Base-by-base conservation (phyloP, 2,113 vertebrate species). In the Microtus oregoni region DNA sequence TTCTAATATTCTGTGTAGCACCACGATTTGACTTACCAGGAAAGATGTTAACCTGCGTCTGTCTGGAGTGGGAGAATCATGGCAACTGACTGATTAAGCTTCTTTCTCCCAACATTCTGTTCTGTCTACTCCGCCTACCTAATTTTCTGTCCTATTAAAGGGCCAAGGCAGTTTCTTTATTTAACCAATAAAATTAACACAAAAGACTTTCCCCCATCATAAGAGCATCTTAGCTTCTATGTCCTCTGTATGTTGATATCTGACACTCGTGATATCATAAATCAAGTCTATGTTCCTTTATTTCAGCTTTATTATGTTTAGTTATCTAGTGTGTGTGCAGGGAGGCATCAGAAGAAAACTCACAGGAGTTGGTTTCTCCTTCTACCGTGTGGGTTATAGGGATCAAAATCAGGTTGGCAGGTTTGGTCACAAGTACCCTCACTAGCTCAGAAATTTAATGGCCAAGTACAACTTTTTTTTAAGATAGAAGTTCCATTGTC, bases 151-250 rank as follows among this genome's bases (percentile, higher is more conserved):
- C 47, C 47, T 50, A 50, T 50, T 50, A 50, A 50, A 50, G 47
- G 47, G 47, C 47, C 10, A 50, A 50, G 47, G 47, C 47, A 50
- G 47, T 50, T 50, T 47, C 47, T 47, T 47, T 47, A 47, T 47
- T 47, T 47, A 47, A 47, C 47, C 47, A 47, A 10, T 47, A 11
- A 50, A 50, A 50, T 50, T 50, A 50, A 50, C 47, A 50, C 47
- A 50, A 50, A 50, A 50, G 47, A 50, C 47, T 50, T 1, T 50
- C 47, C 47, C 47, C 47, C 47, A 50, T 50, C 47, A 92, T 5
- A 90, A 92, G 32, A 88, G 87, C 47, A 67, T 95, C 28, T 89
- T 94, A 58, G 50, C 52, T 58, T 94, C 44, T 38, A 7, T 83
- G 32, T 82, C 89, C 1, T 7, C 38, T 93, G 0, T 63, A 92